Percentiles rank a stretch among this genome's conserved stretches.
Conservation (phyloP, 2,113 vertebrate genomes). For the Gila orcuttii region DNA sequence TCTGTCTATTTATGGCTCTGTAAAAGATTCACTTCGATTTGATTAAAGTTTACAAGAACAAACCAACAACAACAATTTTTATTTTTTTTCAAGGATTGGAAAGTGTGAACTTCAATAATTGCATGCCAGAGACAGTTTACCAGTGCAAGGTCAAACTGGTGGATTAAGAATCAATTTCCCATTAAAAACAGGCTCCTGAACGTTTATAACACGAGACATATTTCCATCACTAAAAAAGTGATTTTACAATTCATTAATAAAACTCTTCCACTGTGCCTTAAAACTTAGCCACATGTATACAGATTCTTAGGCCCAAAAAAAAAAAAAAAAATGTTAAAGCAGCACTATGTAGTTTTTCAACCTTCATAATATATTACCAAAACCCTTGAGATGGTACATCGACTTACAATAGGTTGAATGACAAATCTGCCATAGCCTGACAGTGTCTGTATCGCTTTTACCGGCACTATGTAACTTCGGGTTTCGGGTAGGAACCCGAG, state of each 20-base stretch:
- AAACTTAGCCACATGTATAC: neutral
- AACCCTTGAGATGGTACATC: too few species aligned
- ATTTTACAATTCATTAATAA: neutral
- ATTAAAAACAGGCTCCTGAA: neutral
- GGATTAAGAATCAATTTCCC: neutral
- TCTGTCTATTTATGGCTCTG: neutral
- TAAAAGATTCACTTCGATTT: neutral
- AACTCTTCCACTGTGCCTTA: neutral
- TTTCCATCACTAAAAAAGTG: neutral
- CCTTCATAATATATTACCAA: too few species aligned
- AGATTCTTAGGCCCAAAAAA: neutral
- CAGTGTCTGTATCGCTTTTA: too few species aligned
- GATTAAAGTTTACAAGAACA: neutral
- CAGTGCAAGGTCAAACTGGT: slow-evolving; percentile 10
- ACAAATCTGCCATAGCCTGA: too few species aligned
- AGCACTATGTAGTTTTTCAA: too few species aligned
- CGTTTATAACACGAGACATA: neutral
- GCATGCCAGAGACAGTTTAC: neutral
- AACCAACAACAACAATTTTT: neutral
- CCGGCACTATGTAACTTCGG: too few species aligned
- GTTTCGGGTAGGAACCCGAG: too few species aligned
- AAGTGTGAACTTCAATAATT: neutral
- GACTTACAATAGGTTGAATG: too few species aligned
- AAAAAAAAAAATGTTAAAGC: neutral
- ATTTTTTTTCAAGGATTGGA: neutral